Evolutionary conservation across 1,140 invertebrate species (phyloP).

Genomic region (Drosophila jambulina): DNA sequence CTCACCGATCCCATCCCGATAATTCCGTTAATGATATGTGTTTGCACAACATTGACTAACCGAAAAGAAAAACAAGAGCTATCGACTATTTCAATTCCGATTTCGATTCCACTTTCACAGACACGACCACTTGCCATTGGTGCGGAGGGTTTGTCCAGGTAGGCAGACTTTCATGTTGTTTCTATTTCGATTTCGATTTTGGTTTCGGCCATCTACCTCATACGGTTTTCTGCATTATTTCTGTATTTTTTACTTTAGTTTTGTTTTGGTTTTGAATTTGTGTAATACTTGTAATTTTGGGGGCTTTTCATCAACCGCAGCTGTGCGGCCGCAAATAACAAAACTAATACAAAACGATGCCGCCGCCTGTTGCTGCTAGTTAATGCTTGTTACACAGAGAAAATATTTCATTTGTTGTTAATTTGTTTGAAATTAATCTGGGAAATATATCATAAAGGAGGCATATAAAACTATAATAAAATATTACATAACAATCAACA

Average conservation of each 20-base stretch:
- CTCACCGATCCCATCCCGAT: constrained; percentile 9
- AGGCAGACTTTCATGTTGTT: constrained; percentile 66
- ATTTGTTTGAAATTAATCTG: neutral
- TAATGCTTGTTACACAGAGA: constrained; percentile 10
- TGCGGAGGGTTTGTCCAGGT: constrained; percentile 83
- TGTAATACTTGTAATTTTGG: constrained; percentile 34
- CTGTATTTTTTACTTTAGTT: constrained; percentile 6
- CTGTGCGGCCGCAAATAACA: constrained; percentile 56
- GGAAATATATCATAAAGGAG: neutral
- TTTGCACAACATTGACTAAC: constrained; percentile 77
- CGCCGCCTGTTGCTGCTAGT: constrained; percentile 27
- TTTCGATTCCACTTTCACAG: constrained; percentile 85
- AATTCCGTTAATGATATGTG: constrained; percentile 28
- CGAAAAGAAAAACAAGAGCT: constrained; percentile 86
- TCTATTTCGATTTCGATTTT: constrained; percentile 22
- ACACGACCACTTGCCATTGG: constrained; percentile 88
- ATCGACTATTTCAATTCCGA: constrained; percentile 75
- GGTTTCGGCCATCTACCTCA: constrained; percentile 31
- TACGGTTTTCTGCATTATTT: constrained; percentile 14
- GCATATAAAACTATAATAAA: neutral
- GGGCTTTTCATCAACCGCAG: constrained; percentile 55
- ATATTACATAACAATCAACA: too few relatives aligned
- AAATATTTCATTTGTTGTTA: neutral
- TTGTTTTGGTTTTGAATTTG: constrained; percentile 21
- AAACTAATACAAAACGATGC: constrained; percentile 70